These are phyloP conservation scores for Acronicta aceris DNA, from an alignment of 2,888 invertebrate genomes.

Conservation along the genomic window DNA sequence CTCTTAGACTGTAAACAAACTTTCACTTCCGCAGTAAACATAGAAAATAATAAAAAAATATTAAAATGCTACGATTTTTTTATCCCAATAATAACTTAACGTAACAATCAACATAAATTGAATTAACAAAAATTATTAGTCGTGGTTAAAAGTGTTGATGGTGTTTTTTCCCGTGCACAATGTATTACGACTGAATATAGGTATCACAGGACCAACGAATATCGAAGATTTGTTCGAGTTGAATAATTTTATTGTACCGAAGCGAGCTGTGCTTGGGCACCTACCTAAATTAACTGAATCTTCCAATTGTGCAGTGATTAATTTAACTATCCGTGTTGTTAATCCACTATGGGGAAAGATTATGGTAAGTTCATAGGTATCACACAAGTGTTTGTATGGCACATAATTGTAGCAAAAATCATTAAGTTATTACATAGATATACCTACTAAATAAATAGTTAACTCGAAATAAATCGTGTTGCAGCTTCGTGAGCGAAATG, in stretches of 20 bases:
- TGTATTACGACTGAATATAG: conserved; percentile 51
- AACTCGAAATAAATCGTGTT: too few species aligned
- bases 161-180: conserved; percentile 30
- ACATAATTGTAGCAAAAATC: background rate
- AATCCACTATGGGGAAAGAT: conserved; percentile 73
- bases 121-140: conserved; percentile 34
- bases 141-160: conserved; percentile 31
- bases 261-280: conserved; percentile 28
- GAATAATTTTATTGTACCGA: conserved; percentile 28
- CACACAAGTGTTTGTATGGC: background rate
- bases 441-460: too few species aligned
- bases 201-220: conserved; percentile 31
- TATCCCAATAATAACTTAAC: background rate
- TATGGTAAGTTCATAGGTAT: conserved; percentile 73
- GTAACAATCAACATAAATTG: conserved; percentile 8
- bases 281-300: conserved; percentile 39
- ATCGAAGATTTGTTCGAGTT: conserved; percentile 33
- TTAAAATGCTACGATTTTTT: conserved; percentile 13
- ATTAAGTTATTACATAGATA: too few species aligned
- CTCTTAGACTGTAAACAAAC: conserved; percentile 50
- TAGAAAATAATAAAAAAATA: conserved; percentile 29
- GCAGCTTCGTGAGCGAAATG: too few species aligned
- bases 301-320: conserved; percentile 48
- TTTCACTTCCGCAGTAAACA: conserved; percentile 52
- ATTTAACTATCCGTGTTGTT: conserved; percentile 18